Percentiles rank a stretch among this genome's conserved stretches.
These are phyloP conservation scores for Aporrectodea caliginosa DNA, from an alignment of 1,140 invertebrate species.

Conservation along the genomic window DNA sequence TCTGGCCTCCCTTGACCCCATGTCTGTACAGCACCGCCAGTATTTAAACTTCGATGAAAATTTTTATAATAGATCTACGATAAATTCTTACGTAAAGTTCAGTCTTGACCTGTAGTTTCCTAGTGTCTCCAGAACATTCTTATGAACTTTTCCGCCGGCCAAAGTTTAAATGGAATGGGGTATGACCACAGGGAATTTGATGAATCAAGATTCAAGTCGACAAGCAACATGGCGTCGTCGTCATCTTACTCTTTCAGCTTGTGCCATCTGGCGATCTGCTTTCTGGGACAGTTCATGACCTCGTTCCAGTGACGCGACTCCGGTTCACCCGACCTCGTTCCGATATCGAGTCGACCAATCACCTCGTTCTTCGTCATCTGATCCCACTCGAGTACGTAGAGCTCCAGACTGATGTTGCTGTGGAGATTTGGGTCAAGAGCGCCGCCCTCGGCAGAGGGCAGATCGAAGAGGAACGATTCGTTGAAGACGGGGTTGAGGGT, in stretches of 20 bases:
- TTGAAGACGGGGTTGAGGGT: conserved; percentile 98
- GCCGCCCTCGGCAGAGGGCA: conserved; percentile 58
- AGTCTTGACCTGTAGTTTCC: too few relatives aligned
- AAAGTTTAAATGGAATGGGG: too few relatives aligned
- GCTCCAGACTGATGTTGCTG: conserved; percentile 62
- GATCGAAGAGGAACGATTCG: conserved; percentile 76
- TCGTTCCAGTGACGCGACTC: conserved; percentile 90
- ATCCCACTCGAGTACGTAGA: conserved; percentile 93
- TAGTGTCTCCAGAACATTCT: too few relatives aligned
- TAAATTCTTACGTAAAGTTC: too few relatives aligned
- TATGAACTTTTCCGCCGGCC: too few relatives aligned
- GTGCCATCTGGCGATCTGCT: conserved; percentile 98
- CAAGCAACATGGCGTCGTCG: too few relatives aligned
- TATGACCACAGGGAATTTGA: too few relatives aligned
- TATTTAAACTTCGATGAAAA: too few relatives aligned
- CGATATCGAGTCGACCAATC: conserved; percentile 87
- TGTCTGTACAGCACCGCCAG: too few relatives aligned
- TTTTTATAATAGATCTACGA: too few relatives aligned
- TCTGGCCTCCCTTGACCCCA: too few relatives aligned
- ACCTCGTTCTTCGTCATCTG: conserved; percentile 97
- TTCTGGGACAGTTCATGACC: conserved; percentile 88
- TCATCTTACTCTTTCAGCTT: conserved; percentile 66
- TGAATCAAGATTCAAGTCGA: too few relatives aligned
- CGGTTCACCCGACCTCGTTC: conserved; percentile 59
- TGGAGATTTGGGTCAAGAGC: conserved; percentile 77